A percentile compares a stretch with the other conserved stretches of the same genome.
Evolutionary conservation across 2,113 vertebrate genomes (phyloP).

Genomic region (Neotoma lepida): DNA sequence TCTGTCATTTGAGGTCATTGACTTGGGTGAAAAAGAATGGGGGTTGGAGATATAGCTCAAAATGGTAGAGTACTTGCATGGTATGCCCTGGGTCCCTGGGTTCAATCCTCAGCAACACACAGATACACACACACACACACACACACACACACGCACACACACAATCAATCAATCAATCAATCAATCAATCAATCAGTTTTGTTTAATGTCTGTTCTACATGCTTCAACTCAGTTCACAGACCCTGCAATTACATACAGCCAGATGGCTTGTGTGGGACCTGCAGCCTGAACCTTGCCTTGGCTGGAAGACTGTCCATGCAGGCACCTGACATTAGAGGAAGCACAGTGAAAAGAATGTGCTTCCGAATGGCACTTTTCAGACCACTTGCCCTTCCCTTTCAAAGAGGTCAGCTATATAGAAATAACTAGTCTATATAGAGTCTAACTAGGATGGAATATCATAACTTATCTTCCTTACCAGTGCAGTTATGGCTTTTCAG

Average conservation of each 20-base stretch:
- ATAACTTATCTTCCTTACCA: conserved; percentile 79
- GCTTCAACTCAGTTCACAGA: background rate
- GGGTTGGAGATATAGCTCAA: background rate
- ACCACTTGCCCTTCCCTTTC: conserved; percentile 56
- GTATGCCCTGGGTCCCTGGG: background rate
- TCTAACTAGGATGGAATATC: conserved; percentile 88
- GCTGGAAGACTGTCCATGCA: background rate
- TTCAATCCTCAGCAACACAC: background rate
- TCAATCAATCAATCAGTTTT: background rate
- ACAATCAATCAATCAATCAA: too few relatives aligned
- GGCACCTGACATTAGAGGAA: background rate
- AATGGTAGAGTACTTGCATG: background rate
- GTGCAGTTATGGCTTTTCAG: conserved; percentile 58
- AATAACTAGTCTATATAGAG: too few relatives aligned
- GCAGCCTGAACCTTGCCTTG: too few relatives aligned
- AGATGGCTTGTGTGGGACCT: background rate
- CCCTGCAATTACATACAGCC: background rate
- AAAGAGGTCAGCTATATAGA: conserved; percentile 83
- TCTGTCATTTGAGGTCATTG: background rate
- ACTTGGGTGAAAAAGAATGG: background rate
- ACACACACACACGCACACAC: background rate
- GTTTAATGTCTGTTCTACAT: background rate
- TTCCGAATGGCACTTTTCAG: background rate
- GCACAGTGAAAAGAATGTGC: background rate
- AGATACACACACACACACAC: background rate